Base-by-base conservation (phyloP, 1,140 invertebrate genomes). In the Cydia fagiglandana region DNA sequence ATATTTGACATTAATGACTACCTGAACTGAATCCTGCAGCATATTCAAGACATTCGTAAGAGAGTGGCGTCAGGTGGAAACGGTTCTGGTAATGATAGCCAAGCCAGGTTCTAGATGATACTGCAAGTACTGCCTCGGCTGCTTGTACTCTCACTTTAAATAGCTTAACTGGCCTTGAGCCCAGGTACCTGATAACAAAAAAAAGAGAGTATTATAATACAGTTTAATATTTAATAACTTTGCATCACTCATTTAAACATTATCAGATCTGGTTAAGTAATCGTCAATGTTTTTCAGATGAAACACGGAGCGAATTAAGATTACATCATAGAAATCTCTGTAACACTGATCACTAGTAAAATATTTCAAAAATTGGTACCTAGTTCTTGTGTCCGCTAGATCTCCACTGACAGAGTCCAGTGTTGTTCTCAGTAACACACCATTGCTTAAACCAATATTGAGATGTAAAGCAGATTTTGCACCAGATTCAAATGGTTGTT, bases 31-130 rank as follows among this genome's bases (percentile, higher is more conserved):
- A 99, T 12, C 98, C 98, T 0, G 98, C 98, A 0, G 99, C 99
- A 94, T 99, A 99, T 88, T 99, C 99, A 24, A 99, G 92, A 66
- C 97, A 97, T 93, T 99, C 98, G 86, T 99, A 99, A 0, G 98
- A 99, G 0, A 99, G 90, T 1, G 99, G 98, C 0, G 98, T 99
- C 9, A 99, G 93, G 93, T 99, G 98, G 85, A 98, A 99, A 66
- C 97, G 94, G 93, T 98, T 99, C 92, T 99, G 99, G 90, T 99
- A 99, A 81, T 98, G 98, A 85, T 99, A 99, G 89, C 98, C 99
- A 0, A 99, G 93, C 99, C 99, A 99, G 0, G 98, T 98, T 79
- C 99, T 95, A 81, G 98, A 99, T 1, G 99, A 99, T 95, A 99
- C 99, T 1, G 99, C 99, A 9, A 99, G 91, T 0, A 99, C 98